Percentiles rank a stretch among this genome's conserved stretches.
Conservation (phyloP, 2,888 invertebrate species). For the Muscina levida region DNA sequence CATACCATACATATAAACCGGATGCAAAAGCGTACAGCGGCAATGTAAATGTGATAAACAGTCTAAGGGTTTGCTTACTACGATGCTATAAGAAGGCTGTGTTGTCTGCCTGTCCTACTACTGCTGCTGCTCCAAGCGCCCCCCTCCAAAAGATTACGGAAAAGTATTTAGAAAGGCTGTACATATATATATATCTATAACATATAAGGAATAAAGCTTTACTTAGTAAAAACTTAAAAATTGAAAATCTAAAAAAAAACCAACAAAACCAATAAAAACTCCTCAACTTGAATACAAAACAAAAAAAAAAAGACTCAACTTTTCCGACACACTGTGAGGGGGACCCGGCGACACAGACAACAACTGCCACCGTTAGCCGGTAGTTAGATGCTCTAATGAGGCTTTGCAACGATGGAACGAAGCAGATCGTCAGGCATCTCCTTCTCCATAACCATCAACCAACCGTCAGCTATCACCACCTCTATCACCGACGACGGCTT, state of each 20-base stretch:
- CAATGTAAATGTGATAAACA: neutral
- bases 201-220: constrained; percentile 51
- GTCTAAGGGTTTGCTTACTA: too few species aligned
- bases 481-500: neutral
- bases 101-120: neutral
- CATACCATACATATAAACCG: constrained; percentile 16
- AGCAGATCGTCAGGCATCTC: neutral
- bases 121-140: too few species aligned
- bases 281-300: constrained; percentile 38
- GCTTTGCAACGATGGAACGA: constrained; percentile 6
- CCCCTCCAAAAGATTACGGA: neutral
- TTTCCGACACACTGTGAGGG: constrained; percentile 42
- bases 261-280: constrained; percentile 24
- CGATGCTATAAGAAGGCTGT: too few species aligned
- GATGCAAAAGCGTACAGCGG: constrained; percentile 9
- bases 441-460: neutral
- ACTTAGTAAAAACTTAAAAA: constrained; percentile 49
- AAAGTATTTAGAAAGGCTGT: constrained; percentile 38
- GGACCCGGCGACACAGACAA: constrained; percentile 40
- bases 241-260: constrained; percentile 7
- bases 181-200: constrained; percentile 35
- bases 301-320: constrained; percentile 39
- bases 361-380: neutral
- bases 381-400: neutral
- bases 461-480: neutral